A percentile compares a stretch with the other conserved stretches of the same genome.
Conservation (phyloP, 2,888 invertebrate genomes). For the Harmothoe impar region DNA sequence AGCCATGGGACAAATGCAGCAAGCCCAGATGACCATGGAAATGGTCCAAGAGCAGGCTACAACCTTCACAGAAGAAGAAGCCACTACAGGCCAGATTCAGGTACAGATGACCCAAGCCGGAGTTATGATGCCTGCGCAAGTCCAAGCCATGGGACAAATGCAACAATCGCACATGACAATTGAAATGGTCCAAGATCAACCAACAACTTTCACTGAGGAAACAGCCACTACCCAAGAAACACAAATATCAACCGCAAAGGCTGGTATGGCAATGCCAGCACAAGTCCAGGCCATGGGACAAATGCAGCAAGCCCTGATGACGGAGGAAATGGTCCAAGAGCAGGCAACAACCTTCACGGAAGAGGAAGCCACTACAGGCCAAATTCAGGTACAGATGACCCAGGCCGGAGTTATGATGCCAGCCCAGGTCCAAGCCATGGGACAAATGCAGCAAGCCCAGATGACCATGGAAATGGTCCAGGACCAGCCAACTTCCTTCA, state of each 20-base stretch:
- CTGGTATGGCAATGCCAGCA: conserved; percentile 34
- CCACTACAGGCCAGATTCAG: conserved; percentile 6
- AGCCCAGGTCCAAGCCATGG: conserved; percentile 26
- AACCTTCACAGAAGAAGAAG: background rate
- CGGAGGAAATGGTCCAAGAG: conserved; percentile 24
- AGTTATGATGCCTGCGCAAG: conserved; percentile 1
- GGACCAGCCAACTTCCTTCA: conserved; percentile 21
- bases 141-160: conserved; percentile 35
- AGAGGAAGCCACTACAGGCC: background rate
- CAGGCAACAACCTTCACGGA: background rate
- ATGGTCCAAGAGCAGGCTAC: conserved; percentile 9
- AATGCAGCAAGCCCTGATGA: conserved; percentile 49
- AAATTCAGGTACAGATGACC: conserved; percentile 37
- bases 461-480: conserved; percentile 34
- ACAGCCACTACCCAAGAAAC: background rate
- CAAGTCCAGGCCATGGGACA: background rate
- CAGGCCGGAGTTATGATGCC: conserved; percentile 41
- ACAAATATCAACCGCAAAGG: background rate
- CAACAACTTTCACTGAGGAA: background rate
- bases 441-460: conserved; percentile 51
- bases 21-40: conserved; percentile 35
- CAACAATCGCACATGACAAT: conserved; percentile 1
- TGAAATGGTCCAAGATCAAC: conserved; percentile 47
- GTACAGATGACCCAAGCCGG: conserved; percentile 37
- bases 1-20: conserved; percentile 14